Base-by-base conservation (phyloP, 2,888 invertebrate genomes). In the Mesorhabditis sp. region DNA sequence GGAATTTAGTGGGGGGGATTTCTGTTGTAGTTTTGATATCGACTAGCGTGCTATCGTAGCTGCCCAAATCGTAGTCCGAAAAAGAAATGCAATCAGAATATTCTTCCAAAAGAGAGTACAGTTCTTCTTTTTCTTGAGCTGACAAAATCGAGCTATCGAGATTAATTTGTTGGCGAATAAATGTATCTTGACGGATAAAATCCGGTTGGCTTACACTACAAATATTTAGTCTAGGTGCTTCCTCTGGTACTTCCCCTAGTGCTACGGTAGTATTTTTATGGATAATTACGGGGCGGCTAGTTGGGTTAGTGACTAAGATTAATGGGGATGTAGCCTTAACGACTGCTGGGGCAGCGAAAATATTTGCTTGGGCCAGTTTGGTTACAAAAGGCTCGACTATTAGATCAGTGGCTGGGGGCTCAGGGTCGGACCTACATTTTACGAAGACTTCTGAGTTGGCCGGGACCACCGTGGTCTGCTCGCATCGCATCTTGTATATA, bases 1-100 rank as follows among this genome's bases (percentile, higher is more conserved):
- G 45, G 2, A 41, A 64, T 45, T 45, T 66, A 4, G 72, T 61
- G 62, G 28, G 10, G 0, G 76, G 78, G 0, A 72, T 65, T 43
- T 78, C 70, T 0, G 77, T 77, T 43, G 72, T 75, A 4, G 76
- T 78, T 15, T 73, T 68, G 42, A 79, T 79, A n/a, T 75, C 65
- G 4, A 74, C 70, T 5, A 72, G 70, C 2, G 67, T 72, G 0
- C 70, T 71, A 42, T 65, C 72, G 13, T 73, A 73, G 10, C 71
- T 66, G 0, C 80, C 80, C 5, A 80, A 13, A 65, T 80, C 80
- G 50, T 80, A 79, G 28, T 71, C 62, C n/a, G 42, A 67, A 6
- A 5, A n/a, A 13, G 65, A 67, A 43, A 69, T 62, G 15, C 44
- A n/a, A 61, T 69, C 69, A 0, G 62, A 58, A 50, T 73, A 68